These are phyloP conservation scores for Esperia sulphurella DNA, from an alignment of 2,888 invertebrate species.

Conservation along the genomic window DNA sequence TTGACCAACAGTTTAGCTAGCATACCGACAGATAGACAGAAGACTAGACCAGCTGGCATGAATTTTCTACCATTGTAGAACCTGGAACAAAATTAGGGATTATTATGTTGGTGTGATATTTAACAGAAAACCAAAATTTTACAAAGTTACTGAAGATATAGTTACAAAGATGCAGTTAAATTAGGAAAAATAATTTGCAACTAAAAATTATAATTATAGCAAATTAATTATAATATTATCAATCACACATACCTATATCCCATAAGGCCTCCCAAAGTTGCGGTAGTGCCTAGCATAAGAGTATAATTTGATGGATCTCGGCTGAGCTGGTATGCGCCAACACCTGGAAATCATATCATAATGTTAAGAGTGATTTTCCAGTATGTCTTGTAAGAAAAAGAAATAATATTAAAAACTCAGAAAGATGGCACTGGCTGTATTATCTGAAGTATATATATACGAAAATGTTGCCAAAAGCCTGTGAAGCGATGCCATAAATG, in stretches of 20 bases:
- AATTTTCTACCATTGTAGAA: constrained; percentile 91
- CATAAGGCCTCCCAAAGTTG: constrained; percentile 92
- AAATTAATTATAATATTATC: too few relatives aligned
- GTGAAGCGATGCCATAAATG: too few relatives aligned
- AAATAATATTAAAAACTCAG: too few relatives aligned
- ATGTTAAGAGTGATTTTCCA: too few relatives aligned
- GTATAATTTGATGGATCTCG: constrained; percentile 87
- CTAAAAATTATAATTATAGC: too few relatives aligned
- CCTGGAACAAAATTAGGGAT: constrained; percentile 42
- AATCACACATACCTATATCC: constrained; percentile 81
- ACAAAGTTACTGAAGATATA: too few relatives aligned
- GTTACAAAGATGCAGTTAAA: too few relatives aligned
- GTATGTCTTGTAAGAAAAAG: too few relatives aligned
- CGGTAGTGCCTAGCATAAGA: constrained; percentile 87
- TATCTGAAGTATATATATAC: too few relatives aligned
- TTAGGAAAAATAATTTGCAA: too few relatives aligned
- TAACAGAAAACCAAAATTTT: not conserved
- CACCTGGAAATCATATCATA: constrained; percentile 66
- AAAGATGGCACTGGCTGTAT: too few relatives aligned
- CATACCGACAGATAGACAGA: constrained; percentile 82
- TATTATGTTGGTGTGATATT: not conserved
- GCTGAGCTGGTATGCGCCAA: constrained; percentile 89
- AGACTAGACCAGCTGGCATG: constrained; percentile 96
- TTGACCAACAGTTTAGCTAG: constrained; percentile 72
- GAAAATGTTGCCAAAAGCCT: too few relatives aligned